Evolutionary conservation across 2,888 invertebrate species (phyloP).

Genomic region (Marasmarcha lunaedactyla): DNA sequence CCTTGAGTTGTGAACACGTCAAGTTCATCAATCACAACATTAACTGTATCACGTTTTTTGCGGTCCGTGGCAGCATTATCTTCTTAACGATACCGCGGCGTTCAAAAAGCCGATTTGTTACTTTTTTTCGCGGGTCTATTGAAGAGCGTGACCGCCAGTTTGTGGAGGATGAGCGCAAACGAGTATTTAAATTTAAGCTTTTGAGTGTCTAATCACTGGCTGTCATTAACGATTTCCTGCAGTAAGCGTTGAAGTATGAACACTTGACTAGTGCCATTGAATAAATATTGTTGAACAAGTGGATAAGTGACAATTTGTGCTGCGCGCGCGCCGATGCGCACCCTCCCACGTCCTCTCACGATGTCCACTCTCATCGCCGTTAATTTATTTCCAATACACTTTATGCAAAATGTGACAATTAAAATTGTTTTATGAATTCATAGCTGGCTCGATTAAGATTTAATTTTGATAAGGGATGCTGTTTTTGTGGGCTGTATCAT

Average conservation of each 20-base stretch:
- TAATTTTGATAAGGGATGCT: constrained; percentile 51
- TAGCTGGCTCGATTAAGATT: constrained; percentile 57
- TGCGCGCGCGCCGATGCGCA: constrained; percentile 19
- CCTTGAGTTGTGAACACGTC: constrained; percentile 20
- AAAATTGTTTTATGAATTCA: constrained; percentile 57
- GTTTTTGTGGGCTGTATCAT: constrained; percentile 45
- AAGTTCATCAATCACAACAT: constrained; percentile 58
- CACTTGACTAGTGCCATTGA: constrained; percentile 50
- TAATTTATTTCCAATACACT: constrained; percentile 50
- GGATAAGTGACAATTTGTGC: constrained; percentile 60
- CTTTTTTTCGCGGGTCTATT: constrained; percentile 53
- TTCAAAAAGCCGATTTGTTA: constrained; percentile 37
- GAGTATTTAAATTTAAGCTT: constrained; percentile 10
- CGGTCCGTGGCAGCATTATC: neutral
- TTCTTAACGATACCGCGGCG: constrained; percentile 34
- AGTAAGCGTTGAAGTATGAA: constrained; percentile 52
- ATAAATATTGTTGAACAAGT: constrained; percentile 63
- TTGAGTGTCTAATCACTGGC: constrained; percentile 55
- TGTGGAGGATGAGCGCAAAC: constrained; percentile 18
- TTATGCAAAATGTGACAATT: constrained; percentile 60
- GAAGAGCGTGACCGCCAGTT: constrained; percentile 35
- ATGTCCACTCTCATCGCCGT: constrained; percentile 34
- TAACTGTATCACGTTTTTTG: constrained; percentile 62
- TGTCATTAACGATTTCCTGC: constrained; percentile 61
- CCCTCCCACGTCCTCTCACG: constrained; percentile 41